phyloP scores from a whole-genome alignment of 2,888 invertebrate genomes.

The Quadroppia sp. region DNA sequence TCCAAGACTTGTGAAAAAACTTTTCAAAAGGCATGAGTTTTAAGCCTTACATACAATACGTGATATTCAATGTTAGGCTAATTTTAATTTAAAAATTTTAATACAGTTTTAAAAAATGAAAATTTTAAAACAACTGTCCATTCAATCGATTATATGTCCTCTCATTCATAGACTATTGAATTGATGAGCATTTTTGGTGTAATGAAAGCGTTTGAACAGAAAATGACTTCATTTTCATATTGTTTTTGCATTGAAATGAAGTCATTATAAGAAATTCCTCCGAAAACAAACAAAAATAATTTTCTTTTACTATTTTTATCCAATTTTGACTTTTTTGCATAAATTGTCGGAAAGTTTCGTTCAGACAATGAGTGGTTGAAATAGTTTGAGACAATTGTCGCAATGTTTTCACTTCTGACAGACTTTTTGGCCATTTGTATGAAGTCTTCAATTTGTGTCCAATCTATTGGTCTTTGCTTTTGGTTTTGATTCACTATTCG shows the following conservation, averaged over 20 bases:
- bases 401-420: neutral
- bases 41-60: too few relatives aligned
- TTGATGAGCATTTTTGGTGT: slow-evolving; percentile 15
- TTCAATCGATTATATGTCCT: neutral
- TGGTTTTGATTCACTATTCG: neutral
- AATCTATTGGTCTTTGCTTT: slow-evolving; percentile 25
- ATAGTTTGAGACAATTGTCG: slow-evolving; percentile 3
- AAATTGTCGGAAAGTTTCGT: neutral
- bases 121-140: too few relatives aligned
- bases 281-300: slow-evolving; percentile 27
- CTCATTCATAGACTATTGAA: slow-evolving; percentile 7
- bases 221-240: slow-evolving; percentile 3
- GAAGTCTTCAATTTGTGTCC: slow-evolving; percentile 1
- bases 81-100: too few relatives aligned
- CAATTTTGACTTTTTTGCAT: neutral
- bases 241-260: neutral
- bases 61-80: too few relatives aligned
- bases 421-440: neutral
- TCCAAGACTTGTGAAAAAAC: too few relatives aligned
- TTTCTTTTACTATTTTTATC: neutral
- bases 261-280: slow-evolving; percentile 28
- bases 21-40: too few relatives aligned
- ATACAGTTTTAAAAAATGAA: too few relatives aligned
- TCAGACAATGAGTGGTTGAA: neutral
- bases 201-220: slow-evolving; percentile 18